Evolutionary conservation across 2,113 vertebrate species (phyloP).

Genomic region (Grus americana): DNA sequence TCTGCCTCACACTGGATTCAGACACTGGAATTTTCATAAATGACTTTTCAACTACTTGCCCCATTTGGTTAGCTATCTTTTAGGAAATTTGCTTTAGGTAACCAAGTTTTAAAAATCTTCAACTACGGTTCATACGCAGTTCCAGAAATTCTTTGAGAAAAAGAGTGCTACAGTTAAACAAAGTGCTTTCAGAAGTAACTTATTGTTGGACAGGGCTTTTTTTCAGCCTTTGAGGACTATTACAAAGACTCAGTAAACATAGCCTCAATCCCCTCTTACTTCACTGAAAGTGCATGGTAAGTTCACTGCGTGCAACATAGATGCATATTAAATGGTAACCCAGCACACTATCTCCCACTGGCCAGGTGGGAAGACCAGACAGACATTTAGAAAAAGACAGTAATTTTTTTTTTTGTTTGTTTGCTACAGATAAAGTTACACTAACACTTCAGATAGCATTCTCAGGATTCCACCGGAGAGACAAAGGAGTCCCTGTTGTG

Average conservation of each 20-base stretch:
- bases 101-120: not conserved
- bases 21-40: not conserved
- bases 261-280: not conserved
- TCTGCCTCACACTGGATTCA: not conserved
- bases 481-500: not conserved
- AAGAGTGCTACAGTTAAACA: not conserved
- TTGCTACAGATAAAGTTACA: not conserved
- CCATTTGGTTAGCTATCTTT: not conserved
- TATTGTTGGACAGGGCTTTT: not conserved
- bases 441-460: slow-evolving; percentile 1
- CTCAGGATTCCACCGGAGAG: not conserved
- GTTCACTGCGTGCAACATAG: not conserved
- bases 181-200: not conserved
- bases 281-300: not conserved
- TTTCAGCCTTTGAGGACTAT: not conserved
- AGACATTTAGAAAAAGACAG: not conserved
- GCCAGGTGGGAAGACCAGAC: not conserved
- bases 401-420: not conserved
- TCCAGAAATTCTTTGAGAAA: not conserved
- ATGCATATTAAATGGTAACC: not conserved
- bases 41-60: not conserved
- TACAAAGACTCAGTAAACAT: not conserved
- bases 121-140: not conserved
- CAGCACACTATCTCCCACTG: not conserved
- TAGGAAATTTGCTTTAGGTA: not conserved